Base-by-base conservation (phyloP, 2,113 vertebrate genomes). In the Empidonax alnorum region DNA sequence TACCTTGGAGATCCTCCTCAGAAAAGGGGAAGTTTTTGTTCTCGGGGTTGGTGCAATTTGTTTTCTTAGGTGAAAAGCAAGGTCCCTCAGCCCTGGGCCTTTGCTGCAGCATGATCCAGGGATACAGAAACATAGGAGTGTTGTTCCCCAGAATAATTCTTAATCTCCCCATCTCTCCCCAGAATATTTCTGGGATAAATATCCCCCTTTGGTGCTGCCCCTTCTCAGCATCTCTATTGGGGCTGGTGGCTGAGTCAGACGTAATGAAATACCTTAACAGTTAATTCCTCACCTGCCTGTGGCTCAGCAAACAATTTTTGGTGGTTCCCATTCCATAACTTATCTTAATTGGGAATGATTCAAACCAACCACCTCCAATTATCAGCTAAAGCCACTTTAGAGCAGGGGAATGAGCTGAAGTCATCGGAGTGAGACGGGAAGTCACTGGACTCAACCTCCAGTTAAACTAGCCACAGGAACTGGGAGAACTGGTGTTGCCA, bases 301-400 rank as follows among this genome's bases (percentile, higher is more conserved):
- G 89, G 84, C 49, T 92, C 30, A 67, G 62, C 81, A 47, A 71
- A 67, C 86, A 88, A 88, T 58, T 84, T 62, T 23, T 78, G 41
- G 50, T 85, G 33, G 47, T 83, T 93, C 71, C 75, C 20, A 13
- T 79, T 39, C 75, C 0, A 0, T 85, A 88, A 79, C 62, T 85
- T 96, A 75, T 53, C 89, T 71, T 85, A 49, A 71, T 85, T 63
- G 47, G 79, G 49, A 75, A 53, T 90, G 89, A 95, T 71, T 88
- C 95, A 92, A 52, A 27, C 52, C 71, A 95, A 79, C 14, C 42
- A 39, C 47, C 66, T 74, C 63, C 39, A 53, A 95, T 92, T 74
- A 88, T n/a, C 35, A 17, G 61, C 65, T 55, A 78, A 87, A 84
- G 78, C 49, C 33, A 14, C 82, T 88, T 84, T 21, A 59, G 33